These are phyloP conservation scores for Lycocerus yunnanus DNA, from an alignment of 2,888 invertebrate species.

Conservation along the genomic window DNA sequence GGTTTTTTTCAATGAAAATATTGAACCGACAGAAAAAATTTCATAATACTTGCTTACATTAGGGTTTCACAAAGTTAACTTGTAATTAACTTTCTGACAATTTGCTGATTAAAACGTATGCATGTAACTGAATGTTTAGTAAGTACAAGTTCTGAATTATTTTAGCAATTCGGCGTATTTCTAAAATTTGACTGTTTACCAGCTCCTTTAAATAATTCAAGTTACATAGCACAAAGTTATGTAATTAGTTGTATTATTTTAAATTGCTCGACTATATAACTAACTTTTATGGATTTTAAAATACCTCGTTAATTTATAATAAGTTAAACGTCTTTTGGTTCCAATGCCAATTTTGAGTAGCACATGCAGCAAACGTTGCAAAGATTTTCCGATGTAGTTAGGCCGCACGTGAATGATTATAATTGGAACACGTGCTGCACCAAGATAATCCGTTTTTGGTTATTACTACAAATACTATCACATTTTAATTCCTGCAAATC, in stretches of 20 bases:
- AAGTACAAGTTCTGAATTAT: not conserved
- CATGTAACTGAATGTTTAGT: not conserved
- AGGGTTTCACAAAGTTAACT: not conserved
- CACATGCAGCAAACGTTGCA: not conserved
- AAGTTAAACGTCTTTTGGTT: not conserved
- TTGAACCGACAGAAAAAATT: too few relatives aligned
- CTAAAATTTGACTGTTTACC: not conserved
- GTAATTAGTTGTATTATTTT: not conserved
- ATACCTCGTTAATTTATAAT: not conserved
- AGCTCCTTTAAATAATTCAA: not conserved
- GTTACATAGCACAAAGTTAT: not conserved
- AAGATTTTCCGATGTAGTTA: not conserved
- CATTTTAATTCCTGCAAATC: not conserved
- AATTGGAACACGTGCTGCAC: not conserved
- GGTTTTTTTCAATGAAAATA: too few relatives aligned
- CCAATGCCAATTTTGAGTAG: not conserved
- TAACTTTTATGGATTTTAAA: not conserved
- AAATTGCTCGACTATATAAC: not conserved
- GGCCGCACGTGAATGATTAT: not conserved
- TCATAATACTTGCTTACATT: too few relatives aligned
- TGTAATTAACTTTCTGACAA: not conserved
- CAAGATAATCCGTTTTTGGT: not conserved
- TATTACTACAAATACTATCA: not conserved
- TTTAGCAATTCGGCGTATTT: not conserved
- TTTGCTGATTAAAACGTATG: not conserved